Conservation (phyloP, 2,888 invertebrate species). For the Sinhomidia bicolor region DNA sequence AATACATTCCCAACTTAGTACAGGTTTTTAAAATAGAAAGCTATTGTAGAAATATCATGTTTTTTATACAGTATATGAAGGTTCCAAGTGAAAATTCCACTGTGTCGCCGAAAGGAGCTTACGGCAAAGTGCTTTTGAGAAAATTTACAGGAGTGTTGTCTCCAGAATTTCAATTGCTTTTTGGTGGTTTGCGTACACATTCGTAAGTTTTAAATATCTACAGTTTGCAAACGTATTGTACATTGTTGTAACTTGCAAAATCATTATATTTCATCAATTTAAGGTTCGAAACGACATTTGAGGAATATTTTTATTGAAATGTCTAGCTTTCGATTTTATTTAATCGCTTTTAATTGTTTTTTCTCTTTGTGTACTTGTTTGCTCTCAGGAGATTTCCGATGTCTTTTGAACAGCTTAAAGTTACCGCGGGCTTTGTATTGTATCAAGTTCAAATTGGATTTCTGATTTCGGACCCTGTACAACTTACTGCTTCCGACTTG, state of each 20-base stretch:
- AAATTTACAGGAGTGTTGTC: constrained; percentile 80
- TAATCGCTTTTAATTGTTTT: no score
- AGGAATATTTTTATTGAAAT: no score
- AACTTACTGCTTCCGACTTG: constrained; percentile 84
- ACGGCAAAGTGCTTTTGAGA: constrained; percentile 85
- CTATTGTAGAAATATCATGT: no score
- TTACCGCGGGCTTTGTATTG: constrained; percentile 85
- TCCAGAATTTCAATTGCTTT: constrained; percentile 70
- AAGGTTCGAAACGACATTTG: no score
- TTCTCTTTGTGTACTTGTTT: no score
- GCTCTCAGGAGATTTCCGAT: constrained; percentile 82
- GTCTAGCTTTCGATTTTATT: no score
- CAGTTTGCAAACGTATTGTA: no score
- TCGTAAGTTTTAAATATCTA: no score
- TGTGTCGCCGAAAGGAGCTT: constrained; percentile 85
- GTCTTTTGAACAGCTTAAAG: constrained; percentile 86
- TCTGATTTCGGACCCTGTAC: constrained; percentile 81
- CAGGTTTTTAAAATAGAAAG: no score
- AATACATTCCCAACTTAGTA: no score
- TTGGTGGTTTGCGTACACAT: constrained; percentile 54
- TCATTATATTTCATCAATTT: no score
- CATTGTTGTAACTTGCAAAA: no score
- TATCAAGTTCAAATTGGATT: constrained; percentile 84
- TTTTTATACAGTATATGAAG: constrained; percentile 85
- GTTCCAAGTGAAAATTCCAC: constrained; percentile 83